Base-by-base conservation (phyloP, 2,888 invertebrate genomes). In the Capitulum mitella region DNA sequence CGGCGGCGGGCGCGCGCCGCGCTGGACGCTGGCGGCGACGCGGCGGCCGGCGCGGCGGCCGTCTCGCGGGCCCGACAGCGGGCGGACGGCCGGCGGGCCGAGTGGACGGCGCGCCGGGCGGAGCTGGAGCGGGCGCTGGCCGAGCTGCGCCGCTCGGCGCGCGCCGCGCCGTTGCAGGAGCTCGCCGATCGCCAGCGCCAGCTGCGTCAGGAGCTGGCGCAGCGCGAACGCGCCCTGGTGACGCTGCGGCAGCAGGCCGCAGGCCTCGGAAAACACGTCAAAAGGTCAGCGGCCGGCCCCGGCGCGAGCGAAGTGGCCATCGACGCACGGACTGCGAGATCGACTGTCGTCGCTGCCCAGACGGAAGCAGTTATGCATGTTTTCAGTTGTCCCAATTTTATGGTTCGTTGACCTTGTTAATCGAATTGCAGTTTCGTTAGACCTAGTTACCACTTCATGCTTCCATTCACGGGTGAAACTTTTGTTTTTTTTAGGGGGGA, bases 161-260 rank as follows among this genome's bases (percentile, higher is more conserved):
- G 70, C 70, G 40, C 12, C 70, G 70, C 70, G 37, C 70, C 70
- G 70, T 40, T 70, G 16, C 16, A 70, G 70, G 29, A 70, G 40
- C 70, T 70, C 14, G 22, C 22, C 22, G 37, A 22, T 1, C 70
- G 70, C 22, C 37, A 40, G 37, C 5, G 2, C 3, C 22, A 70
- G 70, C 70, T 70, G 37, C 70, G 37, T 0, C 5, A 8, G 6
- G 70, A 70, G 70, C 70, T 70, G 70, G 22, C 22, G 70, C 70
- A 70, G 37, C 37, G 70, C 37, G 37, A 70, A 40, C 34, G 70
- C 5, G 70, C 70, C 37, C 70, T 70, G 70, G 12, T 26, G 22
- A 26, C 70, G 37, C 70, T 70, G 26, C 70, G 22, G 22, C 37
- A 40, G 10, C 70, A 70, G 70, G 37, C 70, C 6, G 70, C 70